phyloP scores from a whole-genome alignment of 2,888 invertebrate species.

The Mythimna impura region DNA sequence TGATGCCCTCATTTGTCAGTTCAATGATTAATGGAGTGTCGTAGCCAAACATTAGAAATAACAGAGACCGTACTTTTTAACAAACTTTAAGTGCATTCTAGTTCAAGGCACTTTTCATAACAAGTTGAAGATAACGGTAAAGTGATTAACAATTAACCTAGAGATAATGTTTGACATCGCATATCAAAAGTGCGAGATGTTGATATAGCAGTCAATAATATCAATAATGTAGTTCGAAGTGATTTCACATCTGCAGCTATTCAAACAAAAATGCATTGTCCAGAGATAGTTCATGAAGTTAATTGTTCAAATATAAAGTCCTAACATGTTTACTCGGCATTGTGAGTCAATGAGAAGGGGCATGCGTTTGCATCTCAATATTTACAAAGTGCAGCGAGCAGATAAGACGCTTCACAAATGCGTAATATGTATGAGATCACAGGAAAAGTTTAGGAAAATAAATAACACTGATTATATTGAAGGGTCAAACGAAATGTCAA shows the following conservation, averaged over 20 bases:
- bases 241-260: constrained; percentile 6
- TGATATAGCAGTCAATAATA: background rate
- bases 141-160: constrained; percentile 16
- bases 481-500: constrained; percentile 72
- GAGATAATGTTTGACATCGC: constrained; percentile 4
- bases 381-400: constrained; percentile 63
- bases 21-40: constrained; percentile 19
- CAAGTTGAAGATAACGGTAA: constrained; percentile 14
- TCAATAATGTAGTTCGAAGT: background rate
- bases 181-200: background rate
- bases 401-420: constrained; percentile 63
- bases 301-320: constrained; percentile 22
- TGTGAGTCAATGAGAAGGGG: constrained; percentile 70
- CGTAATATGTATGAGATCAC: constrained; percentile 83
- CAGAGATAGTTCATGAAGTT: constrained; percentile 21
- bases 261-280: constrained; percentile 6
- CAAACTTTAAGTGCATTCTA: constrained; percentile 5
- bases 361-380: constrained; percentile 64
- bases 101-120: constrained; percentile 26
- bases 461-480: constrained; percentile 82
- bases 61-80: constrained; percentile 12
- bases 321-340: constrained; percentile 42
- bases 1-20: constrained; percentile 26
- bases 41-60: constrained; percentile 8
- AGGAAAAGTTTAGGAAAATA: constrained; percentile 84